phyloP scores from a whole-genome alignment of 2,113 vertebrate genomes.

The Pygoscelis adeliae region DNA sequence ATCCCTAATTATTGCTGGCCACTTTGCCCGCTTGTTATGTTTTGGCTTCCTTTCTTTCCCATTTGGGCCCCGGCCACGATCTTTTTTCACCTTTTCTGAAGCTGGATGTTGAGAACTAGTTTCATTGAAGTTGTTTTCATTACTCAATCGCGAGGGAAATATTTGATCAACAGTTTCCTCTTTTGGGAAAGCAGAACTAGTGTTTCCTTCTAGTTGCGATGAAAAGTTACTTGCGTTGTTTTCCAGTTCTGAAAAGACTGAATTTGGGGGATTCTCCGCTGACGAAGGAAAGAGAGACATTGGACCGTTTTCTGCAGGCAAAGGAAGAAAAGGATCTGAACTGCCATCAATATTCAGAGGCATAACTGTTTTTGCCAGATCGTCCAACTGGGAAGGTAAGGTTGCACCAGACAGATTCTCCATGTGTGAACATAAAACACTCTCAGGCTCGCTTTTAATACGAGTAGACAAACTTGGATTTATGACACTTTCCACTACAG shows the following conservation, averaged over 20 bases:
- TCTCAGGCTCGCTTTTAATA: slow-evolving; percentile 76
- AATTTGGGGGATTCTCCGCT: slow-evolving; percentile 69
- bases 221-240: slow-evolving; percentile 73
- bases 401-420: slow-evolving; percentile 72
- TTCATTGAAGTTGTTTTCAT: slow-evolving; percentile 64
- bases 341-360: slow-evolving; percentile 77
- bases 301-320: slow-evolving; percentile 77
- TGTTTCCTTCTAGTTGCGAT: slow-evolving; percentile 69
- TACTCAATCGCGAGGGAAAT: slow-evolving; percentile 67
- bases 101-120: slow-evolving; percentile 45
- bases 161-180: slow-evolving; percentile 70
- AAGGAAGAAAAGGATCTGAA: slow-evolving; percentile 79
- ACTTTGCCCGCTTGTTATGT: slow-evolving; percentile 88
- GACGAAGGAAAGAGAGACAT: slow-evolving; percentile 77
- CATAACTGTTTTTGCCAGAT: slow-evolving; percentile 78
- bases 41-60: slow-evolving; percentile 80
- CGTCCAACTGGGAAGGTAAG: slow-evolving; percentile 76
- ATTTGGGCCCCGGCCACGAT: slow-evolving; percentile 62
- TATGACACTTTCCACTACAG: slow-evolving; percentile 77
- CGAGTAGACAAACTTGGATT: slow-evolving; percentile 70
- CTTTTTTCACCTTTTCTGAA: slow-evolving; percentile 66
- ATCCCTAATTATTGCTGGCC: slow-evolving; percentile 92
- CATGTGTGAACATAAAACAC: slow-evolving; percentile 72
- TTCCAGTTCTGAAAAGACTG: slow-evolving; percentile 81
- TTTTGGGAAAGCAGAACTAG: slow-evolving; percentile 75